A percentile compares a stretch with the other conserved stretches of the same genome.
These are phyloP conservation scores for Cydia splendana DNA, from an alignment of 1,140 invertebrate species.

Conservation along the genomic window DNA sequence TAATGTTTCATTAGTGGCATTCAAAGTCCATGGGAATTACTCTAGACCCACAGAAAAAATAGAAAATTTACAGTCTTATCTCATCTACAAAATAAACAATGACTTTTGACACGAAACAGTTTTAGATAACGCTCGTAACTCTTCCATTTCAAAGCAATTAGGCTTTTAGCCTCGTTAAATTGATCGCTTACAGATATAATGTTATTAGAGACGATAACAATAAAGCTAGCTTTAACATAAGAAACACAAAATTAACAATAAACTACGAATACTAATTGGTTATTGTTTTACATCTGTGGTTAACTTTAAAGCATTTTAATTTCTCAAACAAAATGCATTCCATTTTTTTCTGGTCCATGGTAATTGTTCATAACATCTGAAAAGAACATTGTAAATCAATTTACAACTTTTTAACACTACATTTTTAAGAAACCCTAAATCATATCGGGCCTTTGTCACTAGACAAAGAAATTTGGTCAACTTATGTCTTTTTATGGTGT, in stretches of 20 bases:
- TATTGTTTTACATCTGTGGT: slow-evolving; percentile 3
- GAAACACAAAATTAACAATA: neutral
- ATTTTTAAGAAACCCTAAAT: slow-evolving; percentile 56
- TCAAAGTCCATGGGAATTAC: slow-evolving; percentile 60
- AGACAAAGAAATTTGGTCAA: slow-evolving; percentile 62
- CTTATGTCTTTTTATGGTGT: slow-evolving; percentile 57
- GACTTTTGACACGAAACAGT: slow-evolving; percentile 41
- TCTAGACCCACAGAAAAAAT: slow-evolving; percentile 50
- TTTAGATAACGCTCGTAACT: slow-evolving; percentile 40
- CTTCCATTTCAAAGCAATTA: slow-evolving; percentile 34
- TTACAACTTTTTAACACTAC: slow-evolving; percentile 5
- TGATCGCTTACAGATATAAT: slow-evolving; percentile 2
- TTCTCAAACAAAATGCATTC: neutral
- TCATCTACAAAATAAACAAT: slow-evolving; percentile 58
- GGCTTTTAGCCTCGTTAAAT: slow-evolving; percentile 19
- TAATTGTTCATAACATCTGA: neutral
- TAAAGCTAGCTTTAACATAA: neutral
- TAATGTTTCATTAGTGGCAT: slow-evolving; percentile 65
- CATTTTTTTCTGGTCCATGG: neutral
- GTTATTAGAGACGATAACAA: neutral
- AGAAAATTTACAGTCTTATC: slow-evolving; percentile 45
- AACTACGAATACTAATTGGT: neutral
- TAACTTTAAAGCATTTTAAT: neutral
- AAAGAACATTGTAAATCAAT: slow-evolving; percentile 23
- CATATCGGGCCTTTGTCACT: slow-evolving; percentile 62